phyloP scores from a whole-genome alignment of 2,113 vertebrate genomes.

The Coturnix japonica region DNA sequence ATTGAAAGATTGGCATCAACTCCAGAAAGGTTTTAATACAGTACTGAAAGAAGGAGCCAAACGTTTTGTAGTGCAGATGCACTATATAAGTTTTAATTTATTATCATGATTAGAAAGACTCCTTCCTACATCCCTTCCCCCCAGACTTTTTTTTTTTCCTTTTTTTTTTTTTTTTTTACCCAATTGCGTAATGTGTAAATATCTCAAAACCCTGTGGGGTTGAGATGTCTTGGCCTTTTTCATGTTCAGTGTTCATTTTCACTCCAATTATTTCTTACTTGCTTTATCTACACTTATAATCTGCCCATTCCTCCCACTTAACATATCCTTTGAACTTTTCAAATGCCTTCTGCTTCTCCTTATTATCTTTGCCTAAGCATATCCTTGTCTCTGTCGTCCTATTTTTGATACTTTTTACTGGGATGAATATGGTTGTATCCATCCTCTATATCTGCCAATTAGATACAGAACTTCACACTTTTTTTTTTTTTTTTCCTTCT shows the following conservation, averaged over 20 bases:
- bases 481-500: neutral
- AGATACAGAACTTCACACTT: conserved; percentile 48
- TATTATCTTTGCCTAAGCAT: conserved; percentile 47
- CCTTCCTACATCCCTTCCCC: too few species aligned
- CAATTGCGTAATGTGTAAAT: conserved; percentile 56
- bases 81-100: conserved; percentile 18
- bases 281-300: conserved; percentile 40
- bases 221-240: conserved; percentile 51
- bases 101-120: neutral
- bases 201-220: conserved; percentile 32
- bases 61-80: neutral
- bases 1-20: neutral
- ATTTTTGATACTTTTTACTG: conserved; percentile 46
- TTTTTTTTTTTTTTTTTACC: conserved; percentile 1
- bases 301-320: conserved; percentile 46
- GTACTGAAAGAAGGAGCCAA: neutral
- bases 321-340: conserved; percentile 68
- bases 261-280: conserved; percentile 64
- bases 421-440: conserved; percentile 37
- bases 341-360: conserved; percentile 51
- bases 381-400: conserved; percentile 37
- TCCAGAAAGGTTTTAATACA: conserved; percentile 10
- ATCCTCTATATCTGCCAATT: conserved; percentile 61
- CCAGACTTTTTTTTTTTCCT: neutral
- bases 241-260: conserved; percentile 49